phyloP scores from a whole-genome alignment of 2,113 vertebrate genomes.

The Ivindomyrus marchei region DNA sequence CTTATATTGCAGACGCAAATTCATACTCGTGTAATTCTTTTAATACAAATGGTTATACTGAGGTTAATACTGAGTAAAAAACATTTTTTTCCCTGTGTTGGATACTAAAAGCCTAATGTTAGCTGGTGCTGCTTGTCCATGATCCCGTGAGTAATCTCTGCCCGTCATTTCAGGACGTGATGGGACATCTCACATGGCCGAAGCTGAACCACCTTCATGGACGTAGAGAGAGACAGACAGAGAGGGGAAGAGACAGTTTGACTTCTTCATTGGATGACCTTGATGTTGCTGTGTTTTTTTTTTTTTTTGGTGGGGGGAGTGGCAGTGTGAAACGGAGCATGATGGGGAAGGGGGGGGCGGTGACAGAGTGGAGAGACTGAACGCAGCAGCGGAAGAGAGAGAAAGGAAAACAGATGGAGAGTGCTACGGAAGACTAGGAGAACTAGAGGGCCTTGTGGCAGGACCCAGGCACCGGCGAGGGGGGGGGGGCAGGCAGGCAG shows the following conservation, averaged over 20 bases:
- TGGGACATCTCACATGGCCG: not conserved
- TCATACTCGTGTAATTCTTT: not conserved
- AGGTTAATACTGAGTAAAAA: not conserved
- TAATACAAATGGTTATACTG: not conserved
- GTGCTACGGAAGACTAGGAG: not conserved
- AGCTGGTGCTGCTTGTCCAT: not conserved
- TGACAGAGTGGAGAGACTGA: not conserved
- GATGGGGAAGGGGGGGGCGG: not conserved
- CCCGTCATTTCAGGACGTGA: constrained; percentile 5
- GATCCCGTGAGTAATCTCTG: not conserved
- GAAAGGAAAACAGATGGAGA: constrained; percentile 3
- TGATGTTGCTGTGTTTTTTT: not conserved
- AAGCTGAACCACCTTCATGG: not conserved
- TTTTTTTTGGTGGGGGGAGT: not conserved
- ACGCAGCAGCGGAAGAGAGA: constrained; percentile 15
- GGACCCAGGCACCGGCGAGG: not conserved
- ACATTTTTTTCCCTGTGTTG: not conserved
- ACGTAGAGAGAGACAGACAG: not conserved
- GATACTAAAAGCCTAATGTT: not conserved
- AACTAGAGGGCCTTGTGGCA: not conserved
- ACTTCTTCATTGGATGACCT: constrained; percentile 11
- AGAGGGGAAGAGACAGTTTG: constrained; percentile 5
- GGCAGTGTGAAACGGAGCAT: not conserved
- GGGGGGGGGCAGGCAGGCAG: not conserved
- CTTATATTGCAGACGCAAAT: not conserved